phyloP scores from a whole-genome alignment of 2,888 invertebrate species.

The Strigamia crassipes region DNA sequence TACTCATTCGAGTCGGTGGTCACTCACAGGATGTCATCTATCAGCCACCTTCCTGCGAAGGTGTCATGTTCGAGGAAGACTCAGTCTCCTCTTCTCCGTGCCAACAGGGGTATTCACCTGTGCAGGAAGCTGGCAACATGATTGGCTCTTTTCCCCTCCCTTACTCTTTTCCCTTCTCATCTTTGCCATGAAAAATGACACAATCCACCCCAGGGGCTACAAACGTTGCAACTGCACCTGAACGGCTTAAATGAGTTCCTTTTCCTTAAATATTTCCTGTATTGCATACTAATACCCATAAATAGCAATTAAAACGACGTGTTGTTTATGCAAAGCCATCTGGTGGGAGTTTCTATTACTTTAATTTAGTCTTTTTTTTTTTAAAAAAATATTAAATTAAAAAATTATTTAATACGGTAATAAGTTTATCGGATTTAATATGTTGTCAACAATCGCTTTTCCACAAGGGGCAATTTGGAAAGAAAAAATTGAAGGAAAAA shows the following conservation, averaged over 20 bases:
- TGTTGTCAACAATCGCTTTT: neutral
- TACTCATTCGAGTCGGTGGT: neutral
- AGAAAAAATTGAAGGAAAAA: neutral
- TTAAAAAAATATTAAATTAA: neutral
- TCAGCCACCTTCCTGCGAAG: constrained; percentile 5
- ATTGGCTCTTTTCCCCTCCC: neutral
- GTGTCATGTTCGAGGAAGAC: constrained; percentile 3
- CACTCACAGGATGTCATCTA: neutral
- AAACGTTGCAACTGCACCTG: constrained; percentile 19
- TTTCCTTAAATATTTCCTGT: constrained; percentile 20
- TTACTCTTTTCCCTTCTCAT: neutral
- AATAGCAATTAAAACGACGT: neutral
- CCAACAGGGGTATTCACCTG: constrained; percentile 11
- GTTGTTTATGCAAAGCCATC: neutral
- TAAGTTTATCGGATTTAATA: neutral
- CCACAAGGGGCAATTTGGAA: neutral
- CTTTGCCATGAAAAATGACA: constrained; percentile 1
- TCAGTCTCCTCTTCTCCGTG: constrained; percentile 10
- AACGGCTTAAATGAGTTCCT: constrained; percentile 27
- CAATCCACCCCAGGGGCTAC: constrained; percentile 12
- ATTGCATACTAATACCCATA: neutral
- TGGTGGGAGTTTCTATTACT: neutral
- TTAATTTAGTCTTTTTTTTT: neutral
- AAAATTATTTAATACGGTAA: neutral
- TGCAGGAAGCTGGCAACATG: constrained; percentile 28